Evolutionary conservation across 2,113 vertebrate genomes (phyloP).

Genomic region (Edolisoma coerulescens): DNA sequence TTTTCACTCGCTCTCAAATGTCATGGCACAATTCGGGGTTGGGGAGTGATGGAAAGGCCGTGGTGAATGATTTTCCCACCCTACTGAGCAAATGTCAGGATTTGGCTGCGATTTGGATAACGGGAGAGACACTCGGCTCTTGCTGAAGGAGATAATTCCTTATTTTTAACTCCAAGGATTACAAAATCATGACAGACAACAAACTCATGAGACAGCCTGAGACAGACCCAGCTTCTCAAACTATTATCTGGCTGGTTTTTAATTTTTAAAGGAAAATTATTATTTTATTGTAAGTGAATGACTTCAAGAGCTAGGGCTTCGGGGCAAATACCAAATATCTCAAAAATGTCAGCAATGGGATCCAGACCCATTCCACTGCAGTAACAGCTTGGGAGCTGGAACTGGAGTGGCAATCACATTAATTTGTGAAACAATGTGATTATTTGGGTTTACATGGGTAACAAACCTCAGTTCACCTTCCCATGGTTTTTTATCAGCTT

Average conservation of each 20-base stretch:
- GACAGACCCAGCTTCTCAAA: background rate
- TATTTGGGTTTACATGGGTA: background rate
- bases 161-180: background rate
- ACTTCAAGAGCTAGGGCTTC: background rate
- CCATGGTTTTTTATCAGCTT: background rate
- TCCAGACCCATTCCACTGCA: background rate
- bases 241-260: background rate
- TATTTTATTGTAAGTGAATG: background rate
- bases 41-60: background rate
- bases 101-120: background rate
- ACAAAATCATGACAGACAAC: background rate
- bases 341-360: background rate
- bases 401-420: background rate
- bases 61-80: background rate
- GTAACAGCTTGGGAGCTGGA: background rate
- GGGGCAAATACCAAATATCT: background rate
- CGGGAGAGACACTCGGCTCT: background rate
- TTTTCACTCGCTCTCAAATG: background rate
- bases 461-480: constrained; percentile 36
- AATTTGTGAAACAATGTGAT: background rate
- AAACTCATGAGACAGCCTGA: background rate
- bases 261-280: background rate
- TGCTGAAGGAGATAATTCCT: background rate
- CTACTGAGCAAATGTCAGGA: background rate
- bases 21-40: background rate